Percentiles rank a stretch among this genome's conserved stretches.
These are phyloP conservation scores for Bungarus multicinctus DNA, from an alignment of 2,113 vertebrate species.

Conservation along the genomic window DNA sequence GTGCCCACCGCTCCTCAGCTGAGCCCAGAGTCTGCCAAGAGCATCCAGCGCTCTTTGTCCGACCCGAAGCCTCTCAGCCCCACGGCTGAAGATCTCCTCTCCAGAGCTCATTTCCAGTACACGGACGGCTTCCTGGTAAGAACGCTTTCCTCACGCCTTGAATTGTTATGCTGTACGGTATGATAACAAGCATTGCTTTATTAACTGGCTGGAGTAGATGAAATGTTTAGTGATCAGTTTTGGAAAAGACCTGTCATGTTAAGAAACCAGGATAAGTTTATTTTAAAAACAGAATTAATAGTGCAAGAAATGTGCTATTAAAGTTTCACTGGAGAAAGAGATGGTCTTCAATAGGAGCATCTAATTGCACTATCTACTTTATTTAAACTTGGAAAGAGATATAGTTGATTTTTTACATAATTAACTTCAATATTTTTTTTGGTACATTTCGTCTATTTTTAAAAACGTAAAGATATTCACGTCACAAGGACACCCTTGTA, in stretches of 20 bases:
- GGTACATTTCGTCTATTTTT: background rate
- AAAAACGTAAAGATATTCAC: background rate
- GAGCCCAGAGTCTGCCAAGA: slow-evolving; percentile 87
- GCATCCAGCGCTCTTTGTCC: slow-evolving; percentile 92
- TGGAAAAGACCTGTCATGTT: background rate
- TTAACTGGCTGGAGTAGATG: background rate
- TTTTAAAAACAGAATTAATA: background rate
- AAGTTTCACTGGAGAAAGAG: background rate
- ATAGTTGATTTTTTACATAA: background rate
- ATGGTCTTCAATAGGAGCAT: background rate
- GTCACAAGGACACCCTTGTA: background rate
- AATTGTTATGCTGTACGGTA: background rate
- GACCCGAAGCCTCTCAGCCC: slow-evolving; percentile 95
- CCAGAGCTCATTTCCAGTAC: slow-evolving; percentile 88
- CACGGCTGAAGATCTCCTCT: slow-evolving; percentile 86
- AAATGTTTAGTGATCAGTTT: background rate
- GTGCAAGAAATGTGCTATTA: background rate
- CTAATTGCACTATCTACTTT: background rate
- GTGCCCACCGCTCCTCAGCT: slow-evolving; percentile 81
- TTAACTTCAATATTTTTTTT: background rate
- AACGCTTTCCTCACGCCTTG: slow-evolving; percentile 28
- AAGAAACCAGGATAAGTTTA: background rate
- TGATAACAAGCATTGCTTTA: background rate
- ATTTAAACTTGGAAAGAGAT: background rate
- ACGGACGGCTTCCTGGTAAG: slow-evolving; percentile 91